These are phyloP conservation scores for Lerema accius DNA, from an alignment of 1,140 invertebrate genomes.

Conservation along the genomic window DNA sequence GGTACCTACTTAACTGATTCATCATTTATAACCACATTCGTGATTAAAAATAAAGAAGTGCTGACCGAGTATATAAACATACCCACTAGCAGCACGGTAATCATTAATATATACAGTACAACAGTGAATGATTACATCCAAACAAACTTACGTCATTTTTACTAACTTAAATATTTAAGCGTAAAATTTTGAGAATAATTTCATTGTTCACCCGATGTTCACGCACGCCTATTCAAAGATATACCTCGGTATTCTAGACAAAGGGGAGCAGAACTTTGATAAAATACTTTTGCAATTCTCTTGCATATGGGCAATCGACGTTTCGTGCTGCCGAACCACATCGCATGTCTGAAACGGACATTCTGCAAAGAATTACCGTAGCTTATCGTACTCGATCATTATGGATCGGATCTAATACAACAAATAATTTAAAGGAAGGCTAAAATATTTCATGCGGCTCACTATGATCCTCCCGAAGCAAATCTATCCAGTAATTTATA, in stretches of 20 bases:
- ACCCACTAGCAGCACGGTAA: no score
- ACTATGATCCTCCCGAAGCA: background rate
- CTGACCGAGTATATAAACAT: no score
- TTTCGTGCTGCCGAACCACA: background rate
- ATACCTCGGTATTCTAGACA: constrained; percentile 18
- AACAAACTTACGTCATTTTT: background rate
- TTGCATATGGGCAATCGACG: background rate
- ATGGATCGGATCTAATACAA: background rate
- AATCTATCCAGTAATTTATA: constrained; percentile 11
- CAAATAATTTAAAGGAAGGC: background rate
- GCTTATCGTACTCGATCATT: background rate
- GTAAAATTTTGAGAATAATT: background rate
- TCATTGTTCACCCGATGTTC: background rate
- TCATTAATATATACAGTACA: no score
- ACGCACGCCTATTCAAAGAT: background rate
- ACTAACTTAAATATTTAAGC: background rate
- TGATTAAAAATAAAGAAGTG: no score
- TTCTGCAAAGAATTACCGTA: background rate
- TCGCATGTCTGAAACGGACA: background rate
- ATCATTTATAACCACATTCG: no score
- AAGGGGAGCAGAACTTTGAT: constrained; percentile 11
- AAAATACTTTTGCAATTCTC: constrained; percentile 16
- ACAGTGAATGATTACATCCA: no score
- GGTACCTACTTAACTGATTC: no score
- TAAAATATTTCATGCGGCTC: constrained; percentile 3